These are phyloP conservation scores for Trichosurus vulpecula DNA, from an alignment of 2,797 vertebrate species.

Conservation along the genomic window DNA sequence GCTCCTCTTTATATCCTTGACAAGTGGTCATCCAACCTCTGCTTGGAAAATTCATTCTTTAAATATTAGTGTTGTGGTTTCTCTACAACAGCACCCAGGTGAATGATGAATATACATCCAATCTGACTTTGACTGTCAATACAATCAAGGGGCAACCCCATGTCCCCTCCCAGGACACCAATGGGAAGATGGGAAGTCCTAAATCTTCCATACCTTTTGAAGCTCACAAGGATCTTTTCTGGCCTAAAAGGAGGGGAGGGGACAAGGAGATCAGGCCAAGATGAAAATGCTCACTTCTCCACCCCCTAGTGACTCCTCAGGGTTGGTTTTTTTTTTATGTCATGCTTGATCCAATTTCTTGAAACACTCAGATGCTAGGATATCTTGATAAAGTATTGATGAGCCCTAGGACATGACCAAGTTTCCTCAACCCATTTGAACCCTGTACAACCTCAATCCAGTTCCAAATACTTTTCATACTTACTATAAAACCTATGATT, in stretches of 20 bases:
- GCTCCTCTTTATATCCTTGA: not conserved
- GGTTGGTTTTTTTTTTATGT: not conserved
- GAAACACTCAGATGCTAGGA: not conserved
- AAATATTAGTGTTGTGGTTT: not conserved
- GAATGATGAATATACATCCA: not conserved
- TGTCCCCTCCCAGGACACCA: not conserved
- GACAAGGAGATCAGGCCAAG: not conserved
- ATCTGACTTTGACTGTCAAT: not conserved
- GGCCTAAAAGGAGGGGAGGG: not conserved
- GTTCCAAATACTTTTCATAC: not conserved
- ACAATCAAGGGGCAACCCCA: not conserved
- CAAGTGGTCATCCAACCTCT: not conserved
- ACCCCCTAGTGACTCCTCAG: not conserved
- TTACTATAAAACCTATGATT: not conserved
- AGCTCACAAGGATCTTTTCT: not conserved
- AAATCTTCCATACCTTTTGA: not conserved
- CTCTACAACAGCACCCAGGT: not conserved
- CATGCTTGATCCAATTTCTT: not conserved
- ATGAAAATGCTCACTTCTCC: not conserved
- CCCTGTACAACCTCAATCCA: not conserved
- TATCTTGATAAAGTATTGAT: not conserved
- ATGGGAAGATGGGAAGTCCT: not conserved
- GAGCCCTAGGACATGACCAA: not conserved
- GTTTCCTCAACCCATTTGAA: not conserved
- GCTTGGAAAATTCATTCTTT: not conserved